Conservation (phyloP, 2,888 invertebrate species). For the Ochropacha duplaris region DNA sequence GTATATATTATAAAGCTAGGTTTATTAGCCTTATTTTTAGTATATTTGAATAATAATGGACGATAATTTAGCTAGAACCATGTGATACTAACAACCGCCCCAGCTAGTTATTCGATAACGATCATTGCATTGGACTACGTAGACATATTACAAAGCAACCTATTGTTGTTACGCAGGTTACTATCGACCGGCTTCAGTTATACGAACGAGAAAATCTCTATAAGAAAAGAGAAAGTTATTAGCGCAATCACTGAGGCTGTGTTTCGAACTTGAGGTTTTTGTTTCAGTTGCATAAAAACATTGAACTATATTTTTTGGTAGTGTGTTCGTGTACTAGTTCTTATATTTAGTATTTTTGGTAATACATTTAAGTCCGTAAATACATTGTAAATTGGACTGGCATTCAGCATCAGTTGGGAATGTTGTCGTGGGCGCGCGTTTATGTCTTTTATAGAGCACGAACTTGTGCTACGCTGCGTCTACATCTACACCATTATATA, state of each 20-base stretch:
- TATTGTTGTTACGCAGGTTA: conserved; percentile 2
- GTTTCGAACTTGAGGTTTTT: not conserved
- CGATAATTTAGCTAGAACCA: not conserved
- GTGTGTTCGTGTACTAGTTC: not conserved
- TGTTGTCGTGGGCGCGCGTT: conserved; percentile 53
- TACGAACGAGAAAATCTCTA: conserved; percentile 35
- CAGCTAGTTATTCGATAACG: not conserved
- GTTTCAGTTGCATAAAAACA: not conserved
- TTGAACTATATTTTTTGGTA: not conserved
- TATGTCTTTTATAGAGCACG: conserved; percentile 65
- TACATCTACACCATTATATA: conserved; percentile 28
- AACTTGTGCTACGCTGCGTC: conserved; percentile 8
- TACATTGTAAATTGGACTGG: conserved; percentile 7
- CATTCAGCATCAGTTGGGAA: conserved; percentile 7
- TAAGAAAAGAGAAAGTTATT: conserved; percentile 53
- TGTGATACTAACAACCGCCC: not conserved
- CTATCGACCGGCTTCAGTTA: conserved; percentile 18
- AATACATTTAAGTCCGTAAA: not conserved
- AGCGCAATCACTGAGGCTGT: conserved; percentile 25
- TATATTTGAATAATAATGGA: too few relatives aligned
- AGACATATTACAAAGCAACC: not conserved
- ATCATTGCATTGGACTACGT: not conserved
- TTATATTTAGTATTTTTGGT: not conserved
- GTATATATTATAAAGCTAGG: too few relatives aligned
- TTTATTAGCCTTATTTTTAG: too few relatives aligned